Conservation (phyloP, 2,888 invertebrate species). For the Melipona bicolor region DNA sequence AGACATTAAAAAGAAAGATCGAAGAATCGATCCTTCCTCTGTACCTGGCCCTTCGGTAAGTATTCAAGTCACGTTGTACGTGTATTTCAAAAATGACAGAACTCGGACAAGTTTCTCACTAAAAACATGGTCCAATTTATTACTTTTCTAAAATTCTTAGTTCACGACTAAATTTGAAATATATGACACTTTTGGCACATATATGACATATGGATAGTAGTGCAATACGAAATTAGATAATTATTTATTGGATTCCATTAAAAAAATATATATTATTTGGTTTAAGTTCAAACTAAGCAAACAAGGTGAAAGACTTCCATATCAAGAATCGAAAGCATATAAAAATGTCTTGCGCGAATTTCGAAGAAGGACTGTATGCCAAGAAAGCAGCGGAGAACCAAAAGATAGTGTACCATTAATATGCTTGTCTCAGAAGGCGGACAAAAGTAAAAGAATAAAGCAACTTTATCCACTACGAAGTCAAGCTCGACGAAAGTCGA, state of each 20-base stretch:
- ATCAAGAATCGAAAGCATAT: slow-evolving; percentile 73
- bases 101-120: not conserved
- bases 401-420: slow-evolving; percentile 30
- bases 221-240: no score
- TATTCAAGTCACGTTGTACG: not conserved
- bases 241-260: not conserved
- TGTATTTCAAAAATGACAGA: no score
- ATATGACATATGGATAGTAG: not conserved
- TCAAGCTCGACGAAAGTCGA: slow-evolving; percentile 10
- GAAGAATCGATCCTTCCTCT: not conserved
- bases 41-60: slow-evolving; percentile 12
- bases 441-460: slow-evolving; percentile 65
- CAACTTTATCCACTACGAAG: slow-evolving; percentile 66
- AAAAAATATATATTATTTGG: not conserved
- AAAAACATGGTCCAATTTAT: not conserved
- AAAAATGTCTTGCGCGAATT: slow-evolving; percentile 69
- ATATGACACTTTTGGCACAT: not conserved
- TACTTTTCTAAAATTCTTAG: not conserved
- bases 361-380: slow-evolving; percentile 43
- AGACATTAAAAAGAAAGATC: not conserved
- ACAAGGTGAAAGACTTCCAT: slow-evolving; percentile 52
- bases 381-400: slow-evolving; percentile 6
- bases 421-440: slow-evolving; percentile 46
- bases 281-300: slow-evolving; percentile 19
- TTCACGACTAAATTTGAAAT: no score